Percentiles rank a stretch among this genome's conserved stretches.
Conservation (phyloP, 37 sponge, comb jelly and placozoan species). For the Aplysina aerophoba region DNA sequence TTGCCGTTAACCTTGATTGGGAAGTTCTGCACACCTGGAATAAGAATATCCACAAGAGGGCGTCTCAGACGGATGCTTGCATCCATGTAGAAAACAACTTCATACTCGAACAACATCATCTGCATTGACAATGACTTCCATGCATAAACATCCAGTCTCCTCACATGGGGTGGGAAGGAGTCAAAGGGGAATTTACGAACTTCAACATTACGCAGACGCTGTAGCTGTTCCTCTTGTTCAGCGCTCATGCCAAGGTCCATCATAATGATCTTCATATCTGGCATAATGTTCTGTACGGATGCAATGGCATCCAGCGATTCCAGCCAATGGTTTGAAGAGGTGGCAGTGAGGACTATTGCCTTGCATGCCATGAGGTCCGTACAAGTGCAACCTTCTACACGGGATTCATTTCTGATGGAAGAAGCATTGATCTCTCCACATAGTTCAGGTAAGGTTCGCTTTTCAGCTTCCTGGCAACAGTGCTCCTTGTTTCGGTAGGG, state of each 20-base stretch:
- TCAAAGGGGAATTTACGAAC: constrained; percentile 27
- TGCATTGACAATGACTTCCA: constrained; percentile 33
- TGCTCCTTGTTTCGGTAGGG: background rate
- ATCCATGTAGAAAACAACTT: constrained; percentile 38
- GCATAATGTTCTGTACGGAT: constrained; percentile 19
- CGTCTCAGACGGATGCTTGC: constrained; percentile 29
- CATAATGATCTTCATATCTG: constrained; percentile 15
- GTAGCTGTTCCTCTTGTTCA: background rate
- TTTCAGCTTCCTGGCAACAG: background rate
- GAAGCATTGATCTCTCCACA: constrained; percentile 9
- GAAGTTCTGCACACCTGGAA: constrained; percentile 7
- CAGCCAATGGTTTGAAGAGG: constrained; percentile 2
- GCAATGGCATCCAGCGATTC: constrained; percentile 26
- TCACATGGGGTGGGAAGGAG: constrained; percentile 19
- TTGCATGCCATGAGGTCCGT: constrained; percentile 28
- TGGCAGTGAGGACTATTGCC: constrained; percentile 19
- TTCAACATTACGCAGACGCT: constrained; percentile 16
- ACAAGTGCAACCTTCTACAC: constrained; percentile 13
- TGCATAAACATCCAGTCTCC: constrained; percentile 15
- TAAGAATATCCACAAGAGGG: background rate
- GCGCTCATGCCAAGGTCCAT: constrained; percentile 28
- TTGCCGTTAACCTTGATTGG: background rate
- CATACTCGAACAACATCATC: constrained; percentile 5
- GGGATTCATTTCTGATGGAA: background rate
- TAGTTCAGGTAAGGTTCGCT: background rate